Percentiles rank a stretch among this genome's conserved stretches.
Evolutionary conservation across 92 coral and sea anemone genomes (phyloP).

Genomic region (Epizoanthus ramosus): DNA sequence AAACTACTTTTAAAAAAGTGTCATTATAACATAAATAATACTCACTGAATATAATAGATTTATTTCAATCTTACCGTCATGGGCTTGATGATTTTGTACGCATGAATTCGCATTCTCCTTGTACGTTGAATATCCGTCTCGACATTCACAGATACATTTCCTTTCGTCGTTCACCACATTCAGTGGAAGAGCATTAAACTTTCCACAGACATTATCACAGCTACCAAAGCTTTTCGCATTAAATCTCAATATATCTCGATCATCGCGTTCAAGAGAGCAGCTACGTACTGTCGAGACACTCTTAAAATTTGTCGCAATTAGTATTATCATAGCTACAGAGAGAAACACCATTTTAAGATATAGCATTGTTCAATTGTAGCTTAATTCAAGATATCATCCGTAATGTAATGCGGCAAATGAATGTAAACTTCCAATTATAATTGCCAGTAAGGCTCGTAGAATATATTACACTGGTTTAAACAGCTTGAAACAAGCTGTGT

Average conservation of each 20-base stretch:
- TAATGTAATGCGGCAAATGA: no score
- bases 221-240: not conserved
- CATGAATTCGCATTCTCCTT: not conserved
- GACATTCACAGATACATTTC: not conserved
- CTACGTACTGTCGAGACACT: not conserved
- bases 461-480: no score
- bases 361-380: not conserved
- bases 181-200: not conserved
- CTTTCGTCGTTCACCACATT: not conserved
- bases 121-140: not conserved
- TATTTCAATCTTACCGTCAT: not conserved
- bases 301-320: not conserved
- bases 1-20: no score
- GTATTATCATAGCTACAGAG: not conserved
- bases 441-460: no score
- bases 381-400: not conserved
- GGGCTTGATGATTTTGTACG: not conserved
- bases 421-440: no score
- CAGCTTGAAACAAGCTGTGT: no score
- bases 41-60: no score
- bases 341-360: not conserved
- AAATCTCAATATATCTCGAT: not conserved
- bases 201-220: not conserved
- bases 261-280: not conserved
- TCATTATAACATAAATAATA: no score